Base-by-base conservation (phyloP, 2,797 vertebrate species). In the Mionectes olivaceus region DNA sequence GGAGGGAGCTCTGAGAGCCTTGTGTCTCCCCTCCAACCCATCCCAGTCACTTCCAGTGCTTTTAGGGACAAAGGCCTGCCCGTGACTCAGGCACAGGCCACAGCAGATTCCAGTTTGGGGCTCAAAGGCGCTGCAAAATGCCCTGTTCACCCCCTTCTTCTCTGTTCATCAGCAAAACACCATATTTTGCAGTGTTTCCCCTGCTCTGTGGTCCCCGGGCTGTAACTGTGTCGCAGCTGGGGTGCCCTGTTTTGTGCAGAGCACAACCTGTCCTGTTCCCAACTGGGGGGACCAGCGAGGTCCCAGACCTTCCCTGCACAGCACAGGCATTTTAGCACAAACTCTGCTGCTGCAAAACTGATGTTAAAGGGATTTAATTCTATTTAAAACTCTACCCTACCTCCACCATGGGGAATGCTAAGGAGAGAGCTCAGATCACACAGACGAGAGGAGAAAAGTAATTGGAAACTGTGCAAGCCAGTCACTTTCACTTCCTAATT, bases 361-460 rank as follows among this genome's bases (percentile, higher is more conserved):
- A 91, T 84, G 70, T 46, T 63, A 70, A 76, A 79, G 44, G 87
- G 89, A 96, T 90, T 91, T 87, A 82, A 76, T 91, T 93, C 80
- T 95, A 87, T 96, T 94, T 95, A 90, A 97, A 97, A 91, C 85
- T 37, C 67, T 46, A 24, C 63, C 88, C 91, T 88, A 83, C 93
- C 95, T 93, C 80, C 86, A 69, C 41, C 33, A n/a, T 4, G 0
- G 3, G 3, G 69, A 96, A 88, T 0, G 1, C 74, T 82, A 67
- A 89, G 56, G n/a, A 57, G 63, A 78, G 81, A 70, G 76, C 70
- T 73, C 60, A 43, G 67, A 87, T 94, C 94, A 73, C 71, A 59
- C 43, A 84, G 65, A 24, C 0, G 0, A 81, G 61, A 89, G 65
- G 44, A 91, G 77, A 78, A 87, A 93, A 93, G 91, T 70, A 86